Percentiles rank a stretch among this genome's conserved stretches.
Conservation (phyloP, 2,113 vertebrate species). For the Megaceryle maxima region DNA sequence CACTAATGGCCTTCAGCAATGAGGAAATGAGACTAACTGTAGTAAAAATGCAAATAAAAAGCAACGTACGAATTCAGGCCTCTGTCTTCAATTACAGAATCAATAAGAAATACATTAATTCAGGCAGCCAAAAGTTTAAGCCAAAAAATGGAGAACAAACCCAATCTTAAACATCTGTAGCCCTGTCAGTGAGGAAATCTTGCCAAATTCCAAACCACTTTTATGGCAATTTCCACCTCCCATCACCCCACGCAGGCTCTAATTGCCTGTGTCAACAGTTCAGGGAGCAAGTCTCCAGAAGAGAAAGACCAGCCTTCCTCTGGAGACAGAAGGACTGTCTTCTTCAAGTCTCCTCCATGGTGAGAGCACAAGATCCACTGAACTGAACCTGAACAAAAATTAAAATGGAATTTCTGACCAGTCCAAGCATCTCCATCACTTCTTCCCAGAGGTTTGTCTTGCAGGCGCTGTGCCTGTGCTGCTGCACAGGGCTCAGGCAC, state of each 20-base stretch:
- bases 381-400: not conserved
- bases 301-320: not conserved
- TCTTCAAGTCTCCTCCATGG: not conserved
- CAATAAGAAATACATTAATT: not conserved
- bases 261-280: not conserved
- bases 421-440: not conserved
- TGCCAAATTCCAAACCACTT: not conserved
- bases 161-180: not conserved
- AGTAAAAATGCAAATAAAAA: conserved; percentile 59
- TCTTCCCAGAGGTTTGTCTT: not conserved
- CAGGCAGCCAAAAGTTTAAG: not conserved
- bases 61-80: not conserved
- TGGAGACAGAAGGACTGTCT: not conserved
- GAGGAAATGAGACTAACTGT: not conserved
- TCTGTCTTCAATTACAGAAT: conserved; percentile 26
- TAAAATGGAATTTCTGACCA: not conserved
- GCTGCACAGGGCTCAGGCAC: not conserved
- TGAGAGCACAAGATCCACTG: not conserved
- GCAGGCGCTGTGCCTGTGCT: not conserved
- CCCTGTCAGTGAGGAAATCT: not conserved
- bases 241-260: not conserved
- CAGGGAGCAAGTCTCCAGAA: not conserved
- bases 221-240: not conserved
- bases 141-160: not conserved
- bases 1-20: conserved; percentile 22